Evolutionary conservation across 2,113 vertebrate species (phyloP).

Genomic region (Oreotrochilus melanogaster): DNA sequence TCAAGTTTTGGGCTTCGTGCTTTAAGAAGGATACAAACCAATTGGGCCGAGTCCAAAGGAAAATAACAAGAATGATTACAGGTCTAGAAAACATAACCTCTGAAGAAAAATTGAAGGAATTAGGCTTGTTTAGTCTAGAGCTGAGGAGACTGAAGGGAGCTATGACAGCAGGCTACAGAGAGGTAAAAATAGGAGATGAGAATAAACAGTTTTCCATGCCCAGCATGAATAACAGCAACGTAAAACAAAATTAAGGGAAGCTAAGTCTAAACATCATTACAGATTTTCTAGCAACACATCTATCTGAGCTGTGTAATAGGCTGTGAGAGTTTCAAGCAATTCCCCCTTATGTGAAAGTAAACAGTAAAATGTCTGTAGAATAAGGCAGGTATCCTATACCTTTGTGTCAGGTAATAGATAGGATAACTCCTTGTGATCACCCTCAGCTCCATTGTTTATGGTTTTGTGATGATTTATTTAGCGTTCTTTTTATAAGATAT

Average conservation of each 20-base stretch:
- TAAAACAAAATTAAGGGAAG: neutral
- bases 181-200: neutral
- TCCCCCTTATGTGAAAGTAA: neutral
- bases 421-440: neutral
- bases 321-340: neutral
- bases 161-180: neutral
- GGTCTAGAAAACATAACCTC: constrained; percentile 13
- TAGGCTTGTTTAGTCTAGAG: constrained; percentile 49
- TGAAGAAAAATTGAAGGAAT: constrained; percentile 27
- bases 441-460: neutral
- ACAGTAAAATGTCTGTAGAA: neutral
- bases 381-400: neutral
- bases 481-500: neutral
- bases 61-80: neutral
- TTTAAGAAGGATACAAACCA: neutral
- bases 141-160: neutral
- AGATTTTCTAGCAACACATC: neutral
- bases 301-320: neutral
- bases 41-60: neutral
- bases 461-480: neutral
- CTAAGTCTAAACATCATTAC: neutral
- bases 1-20: neutral
- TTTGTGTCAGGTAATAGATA: neutral
- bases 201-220: neutral
- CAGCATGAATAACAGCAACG: neutral